Conservation (phyloP, 2,113 vertebrate genomes). For the Apteryx owenii region DNA sequence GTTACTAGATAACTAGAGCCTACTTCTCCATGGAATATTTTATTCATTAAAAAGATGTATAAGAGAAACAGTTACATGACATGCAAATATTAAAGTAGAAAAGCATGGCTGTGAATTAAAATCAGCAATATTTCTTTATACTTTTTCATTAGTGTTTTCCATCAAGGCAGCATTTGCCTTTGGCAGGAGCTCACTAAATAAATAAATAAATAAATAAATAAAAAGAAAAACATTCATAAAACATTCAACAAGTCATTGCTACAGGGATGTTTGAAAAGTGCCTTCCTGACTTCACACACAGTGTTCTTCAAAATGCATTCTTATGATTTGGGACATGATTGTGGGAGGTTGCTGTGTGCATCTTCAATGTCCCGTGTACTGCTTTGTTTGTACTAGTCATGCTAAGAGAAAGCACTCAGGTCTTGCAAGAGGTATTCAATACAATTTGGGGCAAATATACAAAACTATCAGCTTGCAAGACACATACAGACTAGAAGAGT, state of each 20-base stretch:
- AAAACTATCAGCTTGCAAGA: neutral
- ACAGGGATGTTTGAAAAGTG: neutral
- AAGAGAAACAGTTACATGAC: neutral
- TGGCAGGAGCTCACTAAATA: neutral
- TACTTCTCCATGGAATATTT: neutral
- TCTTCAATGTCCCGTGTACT: neutral
- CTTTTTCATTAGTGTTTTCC: neutral
- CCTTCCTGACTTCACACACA: neutral
- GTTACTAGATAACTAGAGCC: neutral
- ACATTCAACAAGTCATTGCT: neutral
- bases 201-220: neutral
- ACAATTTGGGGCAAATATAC: neutral
- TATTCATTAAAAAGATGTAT: neutral
- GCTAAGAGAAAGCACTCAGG: neutral
- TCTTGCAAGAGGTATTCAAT: neutral
- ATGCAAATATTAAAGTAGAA: neutral
- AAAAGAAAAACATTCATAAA: neutral
- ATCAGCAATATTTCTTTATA: neutral
- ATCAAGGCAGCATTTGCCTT: neutral
- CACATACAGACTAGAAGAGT: neutral
- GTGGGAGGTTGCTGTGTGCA: neutral
- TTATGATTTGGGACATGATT: neutral
- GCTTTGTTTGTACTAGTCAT: neutral
- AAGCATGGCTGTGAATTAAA: neutral
- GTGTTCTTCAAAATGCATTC: neutral